Percentiles rank a stretch among this genome's conserved stretches.
Conservation (phyloP, 1,140 invertebrate species). For the Neodiprion lecontei region DNA sequence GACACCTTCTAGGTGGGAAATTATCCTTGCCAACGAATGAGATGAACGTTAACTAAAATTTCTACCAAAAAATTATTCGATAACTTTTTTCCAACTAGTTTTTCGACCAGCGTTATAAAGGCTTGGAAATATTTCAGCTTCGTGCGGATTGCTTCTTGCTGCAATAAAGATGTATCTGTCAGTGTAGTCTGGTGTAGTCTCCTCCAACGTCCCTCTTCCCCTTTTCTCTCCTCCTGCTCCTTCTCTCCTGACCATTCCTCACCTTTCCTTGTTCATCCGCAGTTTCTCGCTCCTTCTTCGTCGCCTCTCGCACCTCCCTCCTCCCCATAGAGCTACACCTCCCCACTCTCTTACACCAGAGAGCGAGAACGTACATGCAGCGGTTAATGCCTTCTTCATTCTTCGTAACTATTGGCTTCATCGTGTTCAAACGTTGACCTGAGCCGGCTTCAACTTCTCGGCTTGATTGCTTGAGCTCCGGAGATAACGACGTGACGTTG, state of each 20-base stretch:
- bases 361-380: constrained; percentile 24
- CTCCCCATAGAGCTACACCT: neutral
- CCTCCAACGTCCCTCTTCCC: constrained; percentile 24
- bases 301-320: neutral
- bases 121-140: constrained; percentile 29
- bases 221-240: neutral
- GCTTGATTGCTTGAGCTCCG: neutral
- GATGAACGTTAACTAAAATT: neutral
- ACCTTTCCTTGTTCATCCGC: neutral
- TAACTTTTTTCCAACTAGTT: neutral
- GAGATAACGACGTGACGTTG: neutral
- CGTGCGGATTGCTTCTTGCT: constrained; percentile 34
- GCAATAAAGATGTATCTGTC: constrained; percentile 50
- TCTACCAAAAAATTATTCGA: neutral
- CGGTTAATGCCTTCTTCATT: constrained; percentile 40
- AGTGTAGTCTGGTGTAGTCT: constrained; percentile 27
- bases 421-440: constrained; percentile 1
- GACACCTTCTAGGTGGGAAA: too few relatives aligned
- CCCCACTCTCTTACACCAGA: neutral
- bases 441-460: neutral
- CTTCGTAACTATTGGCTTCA: constrained; percentile 36
- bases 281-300: neutral
- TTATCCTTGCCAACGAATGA: too few relatives aligned
- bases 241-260: neutral
- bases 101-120: neutral